phyloP scores from a whole-genome alignment of 2,797 vertebrate species.

The Mallotus villosus region DNA sequence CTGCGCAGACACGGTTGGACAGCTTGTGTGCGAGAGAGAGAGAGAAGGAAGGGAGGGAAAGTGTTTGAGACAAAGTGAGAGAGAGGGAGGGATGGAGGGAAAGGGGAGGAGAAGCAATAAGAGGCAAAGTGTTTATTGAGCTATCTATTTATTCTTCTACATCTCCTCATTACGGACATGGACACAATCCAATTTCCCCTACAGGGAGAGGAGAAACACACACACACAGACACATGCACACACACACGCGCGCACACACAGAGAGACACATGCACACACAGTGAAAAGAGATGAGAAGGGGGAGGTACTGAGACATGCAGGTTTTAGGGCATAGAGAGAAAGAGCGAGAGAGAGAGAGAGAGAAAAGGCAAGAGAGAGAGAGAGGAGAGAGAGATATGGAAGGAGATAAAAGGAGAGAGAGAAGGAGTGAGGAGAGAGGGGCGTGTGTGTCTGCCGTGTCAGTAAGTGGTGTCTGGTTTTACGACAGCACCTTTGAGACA shows the following conservation, averaged over 20 bases:
- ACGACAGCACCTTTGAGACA: conserved; percentile 39
- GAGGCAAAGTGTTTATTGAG: conserved; percentile 83
- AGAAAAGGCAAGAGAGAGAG: not conserved
- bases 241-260: not conserved
- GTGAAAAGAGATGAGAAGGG: conserved; percentile 15
- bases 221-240: too few relatives aligned
- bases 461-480: conserved; percentile 1
- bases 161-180: conserved; percentile 81
- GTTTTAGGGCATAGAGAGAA: not conserved
- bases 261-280: conserved; percentile 6
- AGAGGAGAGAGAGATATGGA: not conserved
- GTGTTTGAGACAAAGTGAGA: conserved; percentile 31
- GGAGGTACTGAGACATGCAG: not conserved
- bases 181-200: conserved; percentile 79
- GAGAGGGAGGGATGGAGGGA: conserved; percentile 39
- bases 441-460: conserved; percentile 7
- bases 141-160: conserved; percentile 82
- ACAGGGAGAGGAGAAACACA: conserved; percentile 41
- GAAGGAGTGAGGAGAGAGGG: not conserved
- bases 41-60: conserved; percentile 43
- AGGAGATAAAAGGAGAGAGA: conserved; percentile 11
- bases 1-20: conserved; percentile 49
- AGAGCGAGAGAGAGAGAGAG: conserved; percentile 2
- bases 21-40: not conserved
- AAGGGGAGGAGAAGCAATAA: conserved; percentile 72